Evolutionary conservation across 2,797 vertebrate species (phyloP).

Genomic region (Chelon auratus): DNA sequence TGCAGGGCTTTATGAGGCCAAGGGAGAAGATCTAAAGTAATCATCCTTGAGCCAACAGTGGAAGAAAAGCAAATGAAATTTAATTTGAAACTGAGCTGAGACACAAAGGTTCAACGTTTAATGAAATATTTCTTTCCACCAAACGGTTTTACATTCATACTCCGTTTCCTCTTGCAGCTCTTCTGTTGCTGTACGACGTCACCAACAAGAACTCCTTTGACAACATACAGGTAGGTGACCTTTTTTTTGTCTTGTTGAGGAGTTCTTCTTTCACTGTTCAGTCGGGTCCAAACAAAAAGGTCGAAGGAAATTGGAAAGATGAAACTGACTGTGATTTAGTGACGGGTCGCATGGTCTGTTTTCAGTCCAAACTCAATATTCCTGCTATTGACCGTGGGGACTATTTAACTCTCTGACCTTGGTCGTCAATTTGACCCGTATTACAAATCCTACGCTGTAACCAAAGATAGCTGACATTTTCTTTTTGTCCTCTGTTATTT

Average conservation of each 20-base stretch:
- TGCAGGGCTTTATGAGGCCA: slow-evolving; percentile 12
- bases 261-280: neutral
- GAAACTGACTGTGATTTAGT: slow-evolving; percentile 15
- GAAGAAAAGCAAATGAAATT: slow-evolving; percentile 16
- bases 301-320: neutral
- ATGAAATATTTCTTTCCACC: slow-evolving; percentile 12
- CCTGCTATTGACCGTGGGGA: slow-evolving; percentile 5
- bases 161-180: slow-evolving; percentile 76
- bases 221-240: slow-evolving; percentile 88
- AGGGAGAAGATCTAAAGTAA: neutral
- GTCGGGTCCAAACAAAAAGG: neutral
- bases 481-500: neutral
- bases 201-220: slow-evolving; percentile 94
- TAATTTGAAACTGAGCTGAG: slow-evolving; percentile 6
- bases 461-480: neutral
- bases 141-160: slow-evolving; percentile 3
- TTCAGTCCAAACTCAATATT: neutral
- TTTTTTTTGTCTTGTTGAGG: neutral
- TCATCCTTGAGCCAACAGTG: neutral
- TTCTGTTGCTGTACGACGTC: slow-evolving; percentile 93
- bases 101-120: slow-evolving; percentile 9
- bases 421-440: no score
- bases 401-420: neutral
- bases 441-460: neutral
- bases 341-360: neutral